Evolutionary conservation across 1,140 invertebrate genomes (phyloP).

Genomic region (Dolichoris vasculosae): DNA sequence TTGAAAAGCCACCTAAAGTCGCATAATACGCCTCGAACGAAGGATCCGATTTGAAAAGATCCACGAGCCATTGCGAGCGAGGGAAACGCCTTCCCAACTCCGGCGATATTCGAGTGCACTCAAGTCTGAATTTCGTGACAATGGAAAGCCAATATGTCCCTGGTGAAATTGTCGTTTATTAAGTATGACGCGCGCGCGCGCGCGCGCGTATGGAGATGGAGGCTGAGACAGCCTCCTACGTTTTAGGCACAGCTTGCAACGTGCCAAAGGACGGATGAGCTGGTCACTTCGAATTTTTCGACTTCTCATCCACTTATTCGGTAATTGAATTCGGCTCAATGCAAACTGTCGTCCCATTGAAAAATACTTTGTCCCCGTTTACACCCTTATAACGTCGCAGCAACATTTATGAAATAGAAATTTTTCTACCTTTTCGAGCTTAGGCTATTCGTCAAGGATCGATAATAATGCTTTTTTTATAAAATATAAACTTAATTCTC

Average conservation of each 20-base stretch:
- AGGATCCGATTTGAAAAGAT: slow-evolving; percentile 60
- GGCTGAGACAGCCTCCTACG: neutral
- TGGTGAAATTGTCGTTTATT: slow-evolving; percentile 69
- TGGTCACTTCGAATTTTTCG: slow-evolving; percentile 42
- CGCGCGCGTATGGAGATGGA: neutral
- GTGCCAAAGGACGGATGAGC: slow-evolving; percentile 20
- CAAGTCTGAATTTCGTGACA: slow-evolving; percentile 67
- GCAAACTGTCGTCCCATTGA: slow-evolving; percentile 29
- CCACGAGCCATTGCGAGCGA: slow-evolving; percentile 51
- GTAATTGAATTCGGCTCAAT: slow-evolving; percentile 43
- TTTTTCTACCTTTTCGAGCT: neutral
- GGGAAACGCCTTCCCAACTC: slow-evolving; percentile 65
- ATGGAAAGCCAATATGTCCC: slow-evolving; percentile 67
- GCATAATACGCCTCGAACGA: slow-evolving; percentile 20
- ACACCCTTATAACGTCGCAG: slow-evolving; percentile 24
- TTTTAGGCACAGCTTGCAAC: slow-evolving; percentile 20
- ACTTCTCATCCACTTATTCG: slow-evolving; percentile 51
- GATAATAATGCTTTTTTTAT: slow-evolving; percentile 24
- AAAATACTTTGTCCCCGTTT: slow-evolving; percentile 23
- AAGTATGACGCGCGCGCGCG: slow-evolving; percentile 45
- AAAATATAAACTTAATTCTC: neutral
- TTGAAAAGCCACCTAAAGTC: slow-evolving; percentile 57
- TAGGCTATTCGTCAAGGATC: neutral
- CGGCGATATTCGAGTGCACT: slow-evolving; percentile 69
- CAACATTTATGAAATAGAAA: slow-evolving; percentile 25